Percentiles rank a stretch among this genome's conserved stretches.
These are phyloP conservation scores for Ceratosolen fusciceps DNA, from an alignment of 1,140 invertebrate species.

Conservation along the genomic window DNA sequence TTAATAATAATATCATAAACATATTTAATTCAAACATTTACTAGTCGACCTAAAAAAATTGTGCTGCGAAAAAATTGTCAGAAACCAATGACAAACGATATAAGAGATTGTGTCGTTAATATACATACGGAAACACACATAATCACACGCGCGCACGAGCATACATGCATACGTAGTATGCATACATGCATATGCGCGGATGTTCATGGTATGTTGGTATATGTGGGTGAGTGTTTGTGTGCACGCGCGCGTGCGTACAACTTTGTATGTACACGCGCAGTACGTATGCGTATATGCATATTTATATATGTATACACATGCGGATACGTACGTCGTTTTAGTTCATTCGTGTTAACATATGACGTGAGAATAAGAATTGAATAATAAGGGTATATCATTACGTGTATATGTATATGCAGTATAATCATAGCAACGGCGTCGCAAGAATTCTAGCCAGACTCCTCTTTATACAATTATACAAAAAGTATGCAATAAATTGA, in stretches of 20 bases:
- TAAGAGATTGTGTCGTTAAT: slow-evolving; percentile 35
- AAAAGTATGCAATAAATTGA: neutral
- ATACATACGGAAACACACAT: too few species aligned
- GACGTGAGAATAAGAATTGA: slow-evolving; percentile 20
- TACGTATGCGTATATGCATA: neutral
- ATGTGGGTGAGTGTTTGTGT: too few species aligned
- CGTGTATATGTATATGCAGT: slow-evolving; percentile 25
- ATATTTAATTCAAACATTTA: slow-evolving; percentile 20
- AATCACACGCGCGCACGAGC: too few species aligned
- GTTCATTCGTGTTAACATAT: slow-evolving; percentile 1
- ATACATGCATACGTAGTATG: too few species aligned
- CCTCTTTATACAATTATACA: neutral
- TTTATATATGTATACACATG: neutral
- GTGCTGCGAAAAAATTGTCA: slow-evolving; percentile 43
- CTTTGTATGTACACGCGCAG: too few species aligned
- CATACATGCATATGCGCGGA: too few species aligned
- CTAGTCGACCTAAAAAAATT: slow-evolving; percentile 38
- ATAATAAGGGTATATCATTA: slow-evolving; percentile 13
- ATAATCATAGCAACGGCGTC: slow-evolving; percentile 29
- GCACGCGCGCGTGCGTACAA: too few species aligned
- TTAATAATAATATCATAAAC: slow-evolving; percentile 1
- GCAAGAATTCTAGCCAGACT: slow-evolving; percentile 20
- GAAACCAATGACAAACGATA: slow-evolving; percentile 42
- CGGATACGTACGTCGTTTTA: neutral
- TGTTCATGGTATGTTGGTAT: too few species aligned